These are phyloP conservation scores for Gila orcuttii DNA, from an alignment of 2,113 vertebrate species.

Conservation along the genomic window DNA sequence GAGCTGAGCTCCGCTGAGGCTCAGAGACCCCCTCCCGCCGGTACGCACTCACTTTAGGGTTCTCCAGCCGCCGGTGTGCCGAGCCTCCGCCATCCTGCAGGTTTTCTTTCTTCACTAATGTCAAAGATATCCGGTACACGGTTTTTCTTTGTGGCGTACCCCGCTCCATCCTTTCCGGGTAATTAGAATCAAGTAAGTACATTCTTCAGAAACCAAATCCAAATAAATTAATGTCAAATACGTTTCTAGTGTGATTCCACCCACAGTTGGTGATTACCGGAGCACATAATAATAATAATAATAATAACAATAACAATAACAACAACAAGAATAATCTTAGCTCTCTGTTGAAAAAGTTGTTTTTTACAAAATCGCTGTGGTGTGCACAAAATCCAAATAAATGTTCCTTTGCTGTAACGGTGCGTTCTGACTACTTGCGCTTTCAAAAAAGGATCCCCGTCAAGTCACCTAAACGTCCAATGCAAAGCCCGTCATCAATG, in stretches of 20 bases:
- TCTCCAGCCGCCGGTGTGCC: constrained; percentile 53
- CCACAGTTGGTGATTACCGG: not conserved
- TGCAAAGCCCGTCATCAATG: not conserved
- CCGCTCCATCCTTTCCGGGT: constrained; percentile 79
- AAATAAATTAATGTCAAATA: not conserved
- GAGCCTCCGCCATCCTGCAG: constrained; percentile 63
- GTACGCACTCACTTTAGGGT: constrained; percentile 61
- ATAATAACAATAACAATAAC: not conserved
- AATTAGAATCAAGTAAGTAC: constrained; percentile 84
- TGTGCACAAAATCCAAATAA: not conserved
- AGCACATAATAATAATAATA: not conserved
- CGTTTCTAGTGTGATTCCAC: not conserved
- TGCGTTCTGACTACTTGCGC: not conserved
- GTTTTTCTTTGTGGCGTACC: constrained; percentile 84
- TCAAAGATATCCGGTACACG: constrained; percentile 92
- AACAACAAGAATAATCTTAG: not conserved
- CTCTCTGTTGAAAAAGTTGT: not conserved
- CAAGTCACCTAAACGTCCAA: not conserved
- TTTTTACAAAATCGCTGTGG: not conserved
- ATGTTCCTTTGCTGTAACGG: not conserved
- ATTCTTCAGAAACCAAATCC: constrained; percentile 66
- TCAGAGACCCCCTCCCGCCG: constrained; percentile 64
- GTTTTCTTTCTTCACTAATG: constrained; percentile 89
- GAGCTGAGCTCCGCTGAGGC: constrained; percentile 61
- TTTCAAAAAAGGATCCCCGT: not conserved